Percentiles rank a stretch among this genome's conserved stretches.
These are phyloP conservation scores for Cataglyphis rosenhaueri DNA, from an alignment of 2,888 invertebrate species.

Conservation along the genomic window DNA sequence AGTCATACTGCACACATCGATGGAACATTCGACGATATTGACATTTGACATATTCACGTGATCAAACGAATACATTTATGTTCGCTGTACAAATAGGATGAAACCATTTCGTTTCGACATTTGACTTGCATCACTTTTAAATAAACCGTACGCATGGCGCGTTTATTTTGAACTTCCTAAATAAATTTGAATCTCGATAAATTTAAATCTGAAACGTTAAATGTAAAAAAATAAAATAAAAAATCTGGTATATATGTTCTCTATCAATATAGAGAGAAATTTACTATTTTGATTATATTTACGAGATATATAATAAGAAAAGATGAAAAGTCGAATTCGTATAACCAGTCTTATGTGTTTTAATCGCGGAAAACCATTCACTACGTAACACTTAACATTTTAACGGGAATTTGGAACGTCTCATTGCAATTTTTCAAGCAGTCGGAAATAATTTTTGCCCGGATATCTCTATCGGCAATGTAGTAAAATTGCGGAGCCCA, in stretches of 20 bases:
- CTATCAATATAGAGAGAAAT: background rate
- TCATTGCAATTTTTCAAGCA: slow-evolving; percentile 9
- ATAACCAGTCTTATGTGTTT: background rate
- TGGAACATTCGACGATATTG: slow-evolving; percentile 30
- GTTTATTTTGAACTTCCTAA: slow-evolving; percentile 25
- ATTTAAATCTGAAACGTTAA: slow-evolving; percentile 18
- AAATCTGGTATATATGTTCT: background rate
- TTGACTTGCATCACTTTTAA: slow-evolving; percentile 45
- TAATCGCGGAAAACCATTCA: background rate
- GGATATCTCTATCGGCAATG: slow-evolving; percentile 38
- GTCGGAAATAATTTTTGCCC: slow-evolving; percentile 31
- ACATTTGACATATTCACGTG: slow-evolving; percentile 21
- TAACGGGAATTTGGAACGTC: slow-evolving; percentile 2
- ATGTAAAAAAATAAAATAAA: background rate
- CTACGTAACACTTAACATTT: background rate
- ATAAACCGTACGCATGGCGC: slow-evolving; percentile 17
- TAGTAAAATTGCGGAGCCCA: slow-evolving; percentile 24
- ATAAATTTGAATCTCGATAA: slow-evolving; percentile 25
- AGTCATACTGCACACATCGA: background rate
- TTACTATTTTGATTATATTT: background rate
- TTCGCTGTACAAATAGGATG: slow-evolving; percentile 30
- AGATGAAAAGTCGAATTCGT: background rate
- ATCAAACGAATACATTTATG: slow-evolving; percentile 31
- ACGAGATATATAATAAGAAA: background rate
- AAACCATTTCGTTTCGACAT: slow-evolving; percentile 34